Evolutionary conservation across 1,140 invertebrate genomes (phyloP).

Genomic region (Tyrophagus putrescentiae): DNA sequence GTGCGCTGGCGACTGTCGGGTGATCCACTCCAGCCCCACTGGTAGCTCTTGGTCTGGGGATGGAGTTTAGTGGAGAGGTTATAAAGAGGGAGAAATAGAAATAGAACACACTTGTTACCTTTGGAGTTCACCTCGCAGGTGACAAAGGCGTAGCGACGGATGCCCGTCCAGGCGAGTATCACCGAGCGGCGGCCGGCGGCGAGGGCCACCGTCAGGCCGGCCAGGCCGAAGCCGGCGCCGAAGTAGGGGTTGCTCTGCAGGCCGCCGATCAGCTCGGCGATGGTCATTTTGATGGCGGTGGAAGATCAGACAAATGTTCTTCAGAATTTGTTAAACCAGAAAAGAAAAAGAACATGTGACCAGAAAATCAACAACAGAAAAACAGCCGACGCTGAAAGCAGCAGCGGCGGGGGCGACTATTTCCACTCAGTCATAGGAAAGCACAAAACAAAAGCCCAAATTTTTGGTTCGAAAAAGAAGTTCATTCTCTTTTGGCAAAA

Average conservation of each 20-base stretch:
- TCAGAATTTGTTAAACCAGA: background rate
- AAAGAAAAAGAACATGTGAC: background rate
- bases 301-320: background rate
- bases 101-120: background rate
- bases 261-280: constrained; percentile 56
- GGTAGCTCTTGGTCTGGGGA: constrained; percentile 91
- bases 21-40: constrained; percentile 87
- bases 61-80: constrained; percentile 35
- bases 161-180: constrained; percentile 51
- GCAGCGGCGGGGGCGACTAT: background rate
- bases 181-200: constrained; percentile 61
- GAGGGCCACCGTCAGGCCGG: constrained; percentile 76
- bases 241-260: constrained; percentile 91
- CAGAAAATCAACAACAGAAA: background rate
- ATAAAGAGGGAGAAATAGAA: background rate
- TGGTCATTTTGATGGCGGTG: constrained; percentile 44
- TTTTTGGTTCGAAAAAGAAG: constrained; percentile 20
- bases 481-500: background rate
- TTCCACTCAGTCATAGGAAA: constrained; percentile 4
- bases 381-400: background rate
- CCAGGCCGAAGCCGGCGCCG: constrained; percentile 89
- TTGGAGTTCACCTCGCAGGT: constrained; percentile 61
- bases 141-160: constrained; percentile 83
- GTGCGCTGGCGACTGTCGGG: constrained; percentile 58
- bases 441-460: background rate